Evolutionary conservation across 2,888 invertebrate genomes (phyloP).

Genomic region (Perizoma flavofasciatum): DNA sequence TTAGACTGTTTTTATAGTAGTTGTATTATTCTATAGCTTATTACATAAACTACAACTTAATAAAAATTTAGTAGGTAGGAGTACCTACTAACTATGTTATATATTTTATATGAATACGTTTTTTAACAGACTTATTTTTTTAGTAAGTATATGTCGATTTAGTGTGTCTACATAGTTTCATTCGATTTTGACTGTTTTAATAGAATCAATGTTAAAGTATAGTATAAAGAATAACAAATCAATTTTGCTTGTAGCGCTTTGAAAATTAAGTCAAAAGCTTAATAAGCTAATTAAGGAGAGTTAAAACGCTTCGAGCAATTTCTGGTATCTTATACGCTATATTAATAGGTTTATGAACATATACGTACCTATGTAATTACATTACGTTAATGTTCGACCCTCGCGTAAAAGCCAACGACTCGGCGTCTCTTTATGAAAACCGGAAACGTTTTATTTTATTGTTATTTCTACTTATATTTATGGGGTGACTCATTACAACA

Average conservation of each 20-base stretch:
- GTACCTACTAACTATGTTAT: too few relatives aligned
- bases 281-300: constrained; percentile 18
- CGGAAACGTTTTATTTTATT: constrained; percentile 70
- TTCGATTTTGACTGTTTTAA: too few relatives aligned
- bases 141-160: too few relatives aligned
- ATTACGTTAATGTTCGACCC: constrained; percentile 62
- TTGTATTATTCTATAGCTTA: too few relatives aligned
- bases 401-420: constrained; percentile 71
- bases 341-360: constrained; percentile 24
- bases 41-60: too few relatives aligned
- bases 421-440: constrained; percentile 60
- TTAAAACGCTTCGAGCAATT: constrained; percentile 22
- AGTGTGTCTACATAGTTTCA: too few relatives aligned
- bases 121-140: too few relatives aligned
- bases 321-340: constrained; percentile 19
- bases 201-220: too few relatives aligned
- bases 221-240: too few relatives aligned
- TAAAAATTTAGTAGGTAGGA: too few relatives aligned
- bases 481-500: constrained; percentile 41
- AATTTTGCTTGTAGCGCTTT: not conserved
- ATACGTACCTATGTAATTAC: constrained; percentile 50
- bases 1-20: too few relatives aligned
- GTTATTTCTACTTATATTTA: constrained; percentile 62
- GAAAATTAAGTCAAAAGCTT: constrained; percentile 10
- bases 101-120: too few relatives aligned